A percentile compares a stretch with the other conserved stretches of the same genome.
These are phyloP conservation scores for Sterrhoptilus dennistouni DNA, from an alignment of 2,113 vertebrate genomes.

Conservation along the genomic window DNA sequence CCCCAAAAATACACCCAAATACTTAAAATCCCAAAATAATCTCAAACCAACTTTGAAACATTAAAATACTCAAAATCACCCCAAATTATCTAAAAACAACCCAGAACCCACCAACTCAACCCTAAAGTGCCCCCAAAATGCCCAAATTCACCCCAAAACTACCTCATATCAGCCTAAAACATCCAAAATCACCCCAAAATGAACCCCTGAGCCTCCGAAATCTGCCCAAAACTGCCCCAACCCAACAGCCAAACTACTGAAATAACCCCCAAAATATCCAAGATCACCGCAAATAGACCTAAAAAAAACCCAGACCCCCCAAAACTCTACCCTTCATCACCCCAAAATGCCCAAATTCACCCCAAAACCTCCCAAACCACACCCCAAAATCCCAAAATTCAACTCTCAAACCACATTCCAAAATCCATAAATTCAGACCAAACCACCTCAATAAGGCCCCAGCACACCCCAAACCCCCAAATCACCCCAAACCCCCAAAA, in stretches of 20 bases:
- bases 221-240: neutral
- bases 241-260: too few relatives aligned
- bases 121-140: neutral
- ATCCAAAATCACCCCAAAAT: neutral
- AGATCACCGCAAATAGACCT: neutral
- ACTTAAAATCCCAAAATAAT: neutral
- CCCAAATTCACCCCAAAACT: neutral
- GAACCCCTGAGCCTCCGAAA: neutral
- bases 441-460: too few relatives aligned
- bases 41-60: rapidly evolving
- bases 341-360: neutral
- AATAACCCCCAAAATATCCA: neutral
- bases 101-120: neutral
- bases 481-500: neutral
- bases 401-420: too few relatives aligned
- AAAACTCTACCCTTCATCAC: too few relatives aligned
- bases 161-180: too few relatives aligned
- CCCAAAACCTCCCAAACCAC: too few relatives aligned
- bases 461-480: neutral
- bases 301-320: too few relatives aligned
- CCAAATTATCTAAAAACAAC: too few relatives aligned
- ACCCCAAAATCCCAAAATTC: too few relatives aligned
- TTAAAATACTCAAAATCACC: neutral
- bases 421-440: too few relatives aligned
- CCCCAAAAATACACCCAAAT: too few relatives aligned